These are phyloP conservation scores for Oryzias woworae DNA, from an alignment of 2,113 vertebrate species.

Conservation along the genomic window DNA sequence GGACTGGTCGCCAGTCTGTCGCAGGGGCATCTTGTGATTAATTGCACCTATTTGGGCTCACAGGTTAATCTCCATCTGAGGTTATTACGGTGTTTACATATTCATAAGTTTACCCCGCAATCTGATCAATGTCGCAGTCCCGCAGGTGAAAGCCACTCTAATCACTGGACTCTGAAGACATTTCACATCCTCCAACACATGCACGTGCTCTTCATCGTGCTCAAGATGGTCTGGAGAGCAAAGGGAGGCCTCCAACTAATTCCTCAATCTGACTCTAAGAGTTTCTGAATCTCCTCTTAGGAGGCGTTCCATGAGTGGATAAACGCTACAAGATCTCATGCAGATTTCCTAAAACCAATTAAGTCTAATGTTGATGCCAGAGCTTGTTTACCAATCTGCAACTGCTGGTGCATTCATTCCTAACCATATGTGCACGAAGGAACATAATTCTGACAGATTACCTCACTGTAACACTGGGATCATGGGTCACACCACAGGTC, in stretches of 20 bases:
- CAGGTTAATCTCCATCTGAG: conserved; percentile 78
- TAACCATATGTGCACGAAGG: neutral
- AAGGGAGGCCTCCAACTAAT: conserved; percentile 47
- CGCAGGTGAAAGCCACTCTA: conserved; percentile 80
- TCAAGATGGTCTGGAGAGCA: conserved; percentile 40
- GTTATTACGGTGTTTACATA: conserved; percentile 82
- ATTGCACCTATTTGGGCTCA: conserved; percentile 70
- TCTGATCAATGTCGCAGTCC: conserved; percentile 75
- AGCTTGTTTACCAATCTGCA: conserved; percentile 17
- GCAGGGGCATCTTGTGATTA: conserved; percentile 55
- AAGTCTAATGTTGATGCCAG: conserved; percentile 19
- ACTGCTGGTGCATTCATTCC: neutral
- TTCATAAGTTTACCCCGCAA: conserved; percentile 77
- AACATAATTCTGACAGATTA: conserved; percentile 48
- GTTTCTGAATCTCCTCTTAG: conserved; percentile 52
- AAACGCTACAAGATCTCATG: conserved; percentile 47
- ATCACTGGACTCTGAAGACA: conserved; percentile 67
- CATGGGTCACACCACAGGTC: conserved; percentile 92
- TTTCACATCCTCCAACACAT: conserved; percentile 47
- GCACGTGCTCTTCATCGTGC: conserved; percentile 52
- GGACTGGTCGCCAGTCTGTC: no score
- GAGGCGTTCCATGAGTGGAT: conserved; percentile 51
- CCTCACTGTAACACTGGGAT: conserved; percentile 90
- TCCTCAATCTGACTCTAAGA: conserved; percentile 58
- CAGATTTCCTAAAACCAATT: conserved; percentile 62